Evolutionary conservation across 1,140 invertebrate species (phyloP).

Genomic region (Caenorhabditis tropicalis): DNA sequence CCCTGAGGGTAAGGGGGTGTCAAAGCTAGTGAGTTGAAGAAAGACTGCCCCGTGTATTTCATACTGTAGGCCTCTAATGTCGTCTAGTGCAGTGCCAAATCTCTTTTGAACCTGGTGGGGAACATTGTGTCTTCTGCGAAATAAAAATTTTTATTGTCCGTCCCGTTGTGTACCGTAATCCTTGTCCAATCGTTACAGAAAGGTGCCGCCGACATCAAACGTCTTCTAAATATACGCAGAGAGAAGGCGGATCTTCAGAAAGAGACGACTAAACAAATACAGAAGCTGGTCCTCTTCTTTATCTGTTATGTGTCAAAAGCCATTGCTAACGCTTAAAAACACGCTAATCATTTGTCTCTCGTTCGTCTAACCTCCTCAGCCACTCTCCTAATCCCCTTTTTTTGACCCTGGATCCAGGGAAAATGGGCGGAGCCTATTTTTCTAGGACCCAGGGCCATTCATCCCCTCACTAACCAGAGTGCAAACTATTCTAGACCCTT

Average conservation of each 20-base stretch:
- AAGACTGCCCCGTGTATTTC: background rate
- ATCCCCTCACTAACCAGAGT: constrained; percentile 14
- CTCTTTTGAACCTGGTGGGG: constrained; percentile 35
- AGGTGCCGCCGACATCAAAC: constrained; percentile 54
- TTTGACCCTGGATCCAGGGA: no score
- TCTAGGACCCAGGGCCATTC: background rate
- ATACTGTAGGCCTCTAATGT: background rate
- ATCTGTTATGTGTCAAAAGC: background rate
- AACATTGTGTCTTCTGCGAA: background rate
- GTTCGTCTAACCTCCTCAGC: constrained; percentile 5
- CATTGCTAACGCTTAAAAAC: background rate
- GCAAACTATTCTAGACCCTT: background rate
- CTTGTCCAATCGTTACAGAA: constrained; percentile 58
- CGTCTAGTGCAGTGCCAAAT: constrained; percentile 4
- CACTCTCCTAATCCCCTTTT: background rate
- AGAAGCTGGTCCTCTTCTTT: constrained; percentile 54
- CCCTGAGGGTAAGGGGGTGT: constrained; percentile 36
- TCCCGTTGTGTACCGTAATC: constrained; percentile 28
- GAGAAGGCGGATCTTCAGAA: constrained; percentile 54
- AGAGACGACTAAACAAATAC: constrained; percentile 55
- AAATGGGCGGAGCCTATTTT: no score
- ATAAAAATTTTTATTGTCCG: background rate
- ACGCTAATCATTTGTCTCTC: constrained; percentile 30
- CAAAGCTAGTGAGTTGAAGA: constrained; percentile 44
- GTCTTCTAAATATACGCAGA: constrained; percentile 53